Base-by-base conservation (phyloP, 37 sponge, comb jelly and placozoan genomes). In the Sycon ciliatum region DNA sequence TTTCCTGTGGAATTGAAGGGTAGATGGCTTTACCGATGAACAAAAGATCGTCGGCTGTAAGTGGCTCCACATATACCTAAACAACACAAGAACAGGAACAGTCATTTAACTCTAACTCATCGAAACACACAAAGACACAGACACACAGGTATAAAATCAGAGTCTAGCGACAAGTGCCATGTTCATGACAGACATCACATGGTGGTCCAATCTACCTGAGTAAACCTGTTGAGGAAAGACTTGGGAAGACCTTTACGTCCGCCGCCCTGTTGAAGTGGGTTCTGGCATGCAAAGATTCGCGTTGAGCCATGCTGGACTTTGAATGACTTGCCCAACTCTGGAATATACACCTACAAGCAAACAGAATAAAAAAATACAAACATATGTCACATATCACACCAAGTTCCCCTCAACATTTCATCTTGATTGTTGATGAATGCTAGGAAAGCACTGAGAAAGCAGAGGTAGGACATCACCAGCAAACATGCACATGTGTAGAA, bases 251-350 rank as follows among this genome's bases (percentile, higher is more conserved):
- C 89, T 57, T 97, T 97, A 46, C 99, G 78, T 0, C 91, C 91
- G 32, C 99, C 94, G 27, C 99, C 99, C 73, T 97, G 93, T 0
- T 77, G 57, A 30, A 84, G 66, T 29, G 99, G 99, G 60, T 97
- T 97, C 76, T 93, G 95, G 67, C 94, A 92, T 16, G 99, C 99
- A 81, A 97, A 89, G n/a, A 97, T 74, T 34, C 87, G 57, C 1
- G 87, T 93, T 32, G 38, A 49, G 4, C 72, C 49, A 30, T 24
- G 38, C 34, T 72, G 66, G 1, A 97, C 90, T 26, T 49, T 36
- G 66, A 97, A 97, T 6, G 83, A 72, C 76, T 69, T 79, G 31
- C 71, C 79, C 0, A 97, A 76, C 26, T 93, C 99, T 22, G 99
- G 90, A 65, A 97, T 77, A 67, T 68, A 97, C 5, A 97, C 72